Evolutionary conservation across 2,888 invertebrate species (phyloP).

Genomic region (Acanthacorydalis orientalis): DNA sequence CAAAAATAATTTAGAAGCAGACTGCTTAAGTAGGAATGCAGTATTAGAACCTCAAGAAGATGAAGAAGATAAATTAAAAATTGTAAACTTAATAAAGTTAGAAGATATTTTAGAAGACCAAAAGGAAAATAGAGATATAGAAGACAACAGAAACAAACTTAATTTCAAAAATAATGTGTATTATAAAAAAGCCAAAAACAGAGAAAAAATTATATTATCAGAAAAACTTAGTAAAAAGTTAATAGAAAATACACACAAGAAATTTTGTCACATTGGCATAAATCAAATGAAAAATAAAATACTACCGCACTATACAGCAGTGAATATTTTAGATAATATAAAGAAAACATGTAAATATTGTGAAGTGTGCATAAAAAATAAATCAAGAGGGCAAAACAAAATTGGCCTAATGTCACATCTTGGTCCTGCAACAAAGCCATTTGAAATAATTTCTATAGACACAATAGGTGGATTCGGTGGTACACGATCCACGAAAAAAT

Average conservation of each 20-base stretch:
- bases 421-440: slow-evolving; percentile 12
- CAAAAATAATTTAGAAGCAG: slow-evolving; percentile 11
- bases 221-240: neutral
- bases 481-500: slow-evolving; percentile 16
- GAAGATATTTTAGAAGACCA: slow-evolving; percentile 6
- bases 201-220: slow-evolving; percentile 4
- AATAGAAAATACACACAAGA: neutral
- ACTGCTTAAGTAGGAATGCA: slow-evolving; percentile 10
- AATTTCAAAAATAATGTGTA: neutral
- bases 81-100: slow-evolving; percentile 5
- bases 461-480: slow-evolving; percentile 18
- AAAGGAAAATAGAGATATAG: slow-evolving; percentile 6
- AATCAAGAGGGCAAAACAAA: slow-evolving; percentile 13
- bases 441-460: slow-evolving; percentile 17
- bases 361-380: slow-evolving; percentile 15
- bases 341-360: slow-evolving; percentile 8
- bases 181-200: slow-evolving; percentile 2
- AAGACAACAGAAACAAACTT: slow-evolving; percentile 3
- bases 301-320: neutral
- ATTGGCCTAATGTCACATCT: slow-evolving; percentile 12
- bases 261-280: slow-evolving; percentile 1
- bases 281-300: slow-evolving; percentile 3
- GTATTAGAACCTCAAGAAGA: slow-evolving; percentile 7
- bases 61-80: slow-evolving; percentile 7
- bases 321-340: slow-evolving; percentile 7